These are phyloP conservation scores for Entomobrya multifasciata DNA, from an alignment of 2,888 invertebrate genomes.

Conservation along the genomic window DNA sequence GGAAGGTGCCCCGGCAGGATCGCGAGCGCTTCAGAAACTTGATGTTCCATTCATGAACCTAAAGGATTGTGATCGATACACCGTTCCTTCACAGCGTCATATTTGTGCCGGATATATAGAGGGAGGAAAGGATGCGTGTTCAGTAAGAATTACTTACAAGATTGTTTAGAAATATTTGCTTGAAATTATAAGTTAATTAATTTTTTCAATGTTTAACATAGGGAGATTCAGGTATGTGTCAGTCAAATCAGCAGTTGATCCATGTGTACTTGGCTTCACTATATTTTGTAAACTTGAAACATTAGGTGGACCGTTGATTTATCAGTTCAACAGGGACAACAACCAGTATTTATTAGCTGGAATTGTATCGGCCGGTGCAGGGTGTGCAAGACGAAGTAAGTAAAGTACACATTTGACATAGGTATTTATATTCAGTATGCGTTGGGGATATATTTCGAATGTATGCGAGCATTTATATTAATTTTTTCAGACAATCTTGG, in stretches of 20 bases:
- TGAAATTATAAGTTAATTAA: not conserved
- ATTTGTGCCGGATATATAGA: constrained; percentile 40
- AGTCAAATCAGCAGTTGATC: too few species aligned
- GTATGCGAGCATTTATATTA: not conserved
- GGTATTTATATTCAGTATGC: too few species aligned
- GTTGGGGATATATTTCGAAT: not conserved
- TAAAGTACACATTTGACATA: not conserved
- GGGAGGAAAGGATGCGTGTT: constrained; percentile 52
- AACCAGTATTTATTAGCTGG: constrained; percentile 46
- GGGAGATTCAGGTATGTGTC: constrained; percentile 33
- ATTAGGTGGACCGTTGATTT: constrained; percentile 53
- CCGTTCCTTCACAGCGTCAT: constrained; percentile 6
- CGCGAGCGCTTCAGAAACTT: constrained; percentile 41
- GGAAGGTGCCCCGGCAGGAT: constrained; percentile 22
- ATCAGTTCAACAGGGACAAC: not conserved
- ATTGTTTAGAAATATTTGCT: not conserved
- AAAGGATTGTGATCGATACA: not conserved
- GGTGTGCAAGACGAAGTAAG: constrained; percentile 48
- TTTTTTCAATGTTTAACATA: too few species aligned
- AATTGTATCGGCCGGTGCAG: constrained; percentile 56
- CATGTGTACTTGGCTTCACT: too few species aligned
- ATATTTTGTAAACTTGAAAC: not conserved
- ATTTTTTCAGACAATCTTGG: constrained; percentile 40
- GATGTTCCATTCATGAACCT: constrained; percentile 19
- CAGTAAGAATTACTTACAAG: constrained; percentile 2